Evolutionary conservation across 2,888 invertebrate species (phyloP), one percentile per base, ranked within the genome.

Genomic region (Portevinia maculata): DNA sequence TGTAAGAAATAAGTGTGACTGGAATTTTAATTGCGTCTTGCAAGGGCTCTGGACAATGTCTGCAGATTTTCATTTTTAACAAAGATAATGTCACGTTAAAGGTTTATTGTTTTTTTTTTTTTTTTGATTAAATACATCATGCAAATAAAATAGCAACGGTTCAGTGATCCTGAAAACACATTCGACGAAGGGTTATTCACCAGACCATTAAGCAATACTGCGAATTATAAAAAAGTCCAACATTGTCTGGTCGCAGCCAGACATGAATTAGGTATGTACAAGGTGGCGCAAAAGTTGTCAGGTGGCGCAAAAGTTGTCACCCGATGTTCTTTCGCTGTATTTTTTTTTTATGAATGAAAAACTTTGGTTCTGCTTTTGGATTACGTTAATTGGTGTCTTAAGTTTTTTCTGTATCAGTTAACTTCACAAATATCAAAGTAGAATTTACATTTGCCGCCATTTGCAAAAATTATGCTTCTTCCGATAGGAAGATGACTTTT

Each of bases 121-220:
- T 17, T 17, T 28, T 15, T 57, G 9, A 46, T 37, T 30, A 11
- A 30, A 24, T 32, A 57, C 9, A 32, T 44, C 30, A 59, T 15
- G 65, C 50, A 48, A 70, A 41, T 50, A 48, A 48, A 50, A 11
- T 30, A 13, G 17, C 48, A 52, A 57, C 21, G 59, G 73, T 79
- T 79, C 79, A 73, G 59, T 67, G 79, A 73, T 65, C 73, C 17
- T 59, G 30, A 9, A 30, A 48, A 4, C 30, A n/a, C 21, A 39
- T 3, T 5, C 32, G 21, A 34, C 44, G n/a, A 78, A 53, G 57
- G 52, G 44, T 59, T 78, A 59, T 21, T 71, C 53, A 79, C 53
- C 65, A 79, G 78, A 71, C 78, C 59, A 44, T 71, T 50, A 64
- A 64, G 64, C 39, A 30, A 48, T 41, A 53, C 53, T 52, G 30